Percentiles rank a stretch among this genome's conserved stretches.
Evolutionary conservation across 1,140 invertebrate species (phyloP).

Genomic region (Drosophila suzukii): DNA sequence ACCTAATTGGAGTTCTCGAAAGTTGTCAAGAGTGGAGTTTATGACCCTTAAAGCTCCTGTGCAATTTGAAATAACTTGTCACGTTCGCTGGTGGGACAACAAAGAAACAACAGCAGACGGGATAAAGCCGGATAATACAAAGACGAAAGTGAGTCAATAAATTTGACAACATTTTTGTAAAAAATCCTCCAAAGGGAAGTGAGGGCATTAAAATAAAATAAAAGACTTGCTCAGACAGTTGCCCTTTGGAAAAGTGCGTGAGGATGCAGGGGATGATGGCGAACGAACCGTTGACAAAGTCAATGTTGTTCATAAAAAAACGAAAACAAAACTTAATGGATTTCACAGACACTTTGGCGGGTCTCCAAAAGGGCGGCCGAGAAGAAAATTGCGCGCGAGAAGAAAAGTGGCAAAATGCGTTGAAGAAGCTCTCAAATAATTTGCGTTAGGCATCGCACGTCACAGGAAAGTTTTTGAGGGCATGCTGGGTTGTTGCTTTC

Average conservation of each 20-base stretch:
- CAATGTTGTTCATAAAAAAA: slow-evolving; percentile 59
- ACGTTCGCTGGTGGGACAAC: slow-evolving; percentile 24
- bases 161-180: slow-evolving; percentile 45
- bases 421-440: slow-evolving; percentile 72
- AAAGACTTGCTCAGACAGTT: slow-evolving; percentile 46
- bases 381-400: slow-evolving; percentile 58
- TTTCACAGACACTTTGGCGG: slow-evolving; percentile 71
- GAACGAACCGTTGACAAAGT: slow-evolving; percentile 55
- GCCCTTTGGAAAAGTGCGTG: slow-evolving; percentile 34
- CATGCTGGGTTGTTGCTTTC: slow-evolving; percentile 17
- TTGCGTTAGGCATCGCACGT: slow-evolving; percentile 58
- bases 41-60: slow-evolving; percentile 32
- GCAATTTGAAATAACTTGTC: slow-evolving; percentile 25
- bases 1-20: slow-evolving; percentile 31
- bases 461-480: slow-evolving; percentile 46
- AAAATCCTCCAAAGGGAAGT: slow-evolving; percentile 22
- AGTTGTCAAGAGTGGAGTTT: slow-evolving; percentile 32
- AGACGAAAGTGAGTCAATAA: slow-evolving; percentile 63
- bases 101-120: slow-evolving; percentile 27
- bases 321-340: slow-evolving; percentile 76
- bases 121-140: slow-evolving; percentile 46
- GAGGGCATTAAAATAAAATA: slow-evolving; percentile 41
- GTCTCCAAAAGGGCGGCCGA: slow-evolving; percentile 63
- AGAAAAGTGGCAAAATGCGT: slow-evolving; percentile 42
- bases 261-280: not conserved